Conservation (phyloP, 2,888 invertebrate genomes). For the Lamellibrachia columna region DNA sequence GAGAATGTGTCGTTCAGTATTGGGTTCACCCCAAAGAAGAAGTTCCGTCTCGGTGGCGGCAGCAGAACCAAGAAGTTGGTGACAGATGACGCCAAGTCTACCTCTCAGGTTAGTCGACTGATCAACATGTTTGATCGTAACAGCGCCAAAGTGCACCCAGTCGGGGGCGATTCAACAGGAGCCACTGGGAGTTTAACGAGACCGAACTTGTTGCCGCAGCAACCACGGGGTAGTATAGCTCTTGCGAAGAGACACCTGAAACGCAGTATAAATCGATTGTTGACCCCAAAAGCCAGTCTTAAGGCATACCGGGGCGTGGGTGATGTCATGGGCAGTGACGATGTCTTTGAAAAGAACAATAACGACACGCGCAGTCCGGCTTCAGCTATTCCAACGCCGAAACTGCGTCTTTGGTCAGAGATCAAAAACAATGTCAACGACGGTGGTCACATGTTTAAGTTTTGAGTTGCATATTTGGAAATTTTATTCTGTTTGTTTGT, state of each 20-base stretch:
- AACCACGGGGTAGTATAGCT: not conserved
- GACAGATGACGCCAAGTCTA: not conserved
- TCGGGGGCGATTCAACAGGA: not conserved
- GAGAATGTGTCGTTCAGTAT: slow-evolving; percentile 53
- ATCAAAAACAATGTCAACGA: not conserved
- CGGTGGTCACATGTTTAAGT: slow-evolving; percentile 4
- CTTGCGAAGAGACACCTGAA: not conserved
- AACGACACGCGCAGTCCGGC: not conserved
- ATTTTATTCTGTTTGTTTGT: not conserved
- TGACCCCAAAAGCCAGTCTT: not conserved
- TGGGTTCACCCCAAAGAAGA: slow-evolving; percentile 51
- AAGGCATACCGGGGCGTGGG: not conserved
- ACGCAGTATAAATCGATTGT: not conserved
- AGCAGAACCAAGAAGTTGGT: not conserved
- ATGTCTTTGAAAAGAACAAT: not conserved
- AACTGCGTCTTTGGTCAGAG: not conserved
- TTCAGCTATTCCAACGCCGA: not conserved
- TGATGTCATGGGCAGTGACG: not conserved
- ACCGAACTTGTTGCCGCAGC: not conserved
- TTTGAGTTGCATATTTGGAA: not conserved
- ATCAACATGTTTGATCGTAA: not conserved
- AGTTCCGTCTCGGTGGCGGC: not conserved
- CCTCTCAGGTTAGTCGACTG: not conserved
- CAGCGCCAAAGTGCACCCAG: not conserved
- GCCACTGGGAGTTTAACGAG: not conserved